Base-by-base conservation (phyloP, 2,888 invertebrate species). In the Eledone cirrhosa region DNA sequence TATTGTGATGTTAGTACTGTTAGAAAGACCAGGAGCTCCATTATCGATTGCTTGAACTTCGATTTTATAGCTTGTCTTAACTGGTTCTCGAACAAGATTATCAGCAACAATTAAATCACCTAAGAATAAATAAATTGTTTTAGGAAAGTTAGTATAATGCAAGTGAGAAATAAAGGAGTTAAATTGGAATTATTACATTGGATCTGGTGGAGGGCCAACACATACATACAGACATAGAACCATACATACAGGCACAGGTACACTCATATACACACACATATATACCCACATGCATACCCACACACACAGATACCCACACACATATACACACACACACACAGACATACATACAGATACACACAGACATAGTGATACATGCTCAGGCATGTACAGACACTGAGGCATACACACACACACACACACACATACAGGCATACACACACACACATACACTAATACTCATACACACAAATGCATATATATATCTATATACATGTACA, bases 101-200 rank as follows among this genome's bases (percentile, higher is more conserved):
- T 82, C 82, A n/a, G 78, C 77, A 8, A 83, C 59, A 13, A 48
- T 59, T 8, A 84, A 79, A 11, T 81, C 82, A 11, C 84, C 84
- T 84, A 78, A 77, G 48, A 31, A 74, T 1, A 27, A 77, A 53
- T 33, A n/a, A 78, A 53, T 53, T 53, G 14, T 19, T 53, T 53
- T 16, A 53, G 22, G 14, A 22, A 14, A 53, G 22, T 16, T 16
- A 22, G 14, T 16, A 14, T 53, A 22, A 53, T 53, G 22, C 13
- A 5, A 33, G 31, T 1, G 13, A 16, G 31, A 29, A n/a, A 7
- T 31, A 74, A 74, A 74, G 14, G 22, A 74, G n/a, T 13, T 33
- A 13, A 22, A 41, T 29, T 19, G 41, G 19, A 74, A 74, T 29
- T 74, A 74, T 16, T 31, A 31, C 27, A 74, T 74, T 33, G 33